These are phyloP conservation scores for Drosophila melanica DNA, from an alignment of 1,140 invertebrate species.

Conservation along the genomic window DNA sequence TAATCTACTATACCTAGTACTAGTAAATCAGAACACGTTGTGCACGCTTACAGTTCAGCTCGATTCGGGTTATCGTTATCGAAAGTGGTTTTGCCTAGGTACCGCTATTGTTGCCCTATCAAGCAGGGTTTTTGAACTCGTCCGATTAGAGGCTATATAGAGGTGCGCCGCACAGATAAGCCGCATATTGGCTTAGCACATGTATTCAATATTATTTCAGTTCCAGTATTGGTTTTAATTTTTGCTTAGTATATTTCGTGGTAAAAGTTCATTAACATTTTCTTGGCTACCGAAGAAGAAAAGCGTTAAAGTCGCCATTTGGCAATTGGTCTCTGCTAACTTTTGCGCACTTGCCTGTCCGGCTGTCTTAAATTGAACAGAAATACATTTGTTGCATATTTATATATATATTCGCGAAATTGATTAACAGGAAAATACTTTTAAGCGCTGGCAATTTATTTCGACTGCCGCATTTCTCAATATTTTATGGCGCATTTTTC, in stretches of 20 bases:
- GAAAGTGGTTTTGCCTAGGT: conserved; percentile 51
- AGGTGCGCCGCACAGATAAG: conserved; percentile 15
- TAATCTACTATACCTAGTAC: conserved; percentile 5
- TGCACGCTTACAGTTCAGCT: conserved; percentile 17
- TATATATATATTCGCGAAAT: conserved; percentile 37
- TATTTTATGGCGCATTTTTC: conserved; percentile 61
- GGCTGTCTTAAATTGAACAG: conserved; percentile 17
- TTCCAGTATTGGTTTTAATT: too few species aligned
- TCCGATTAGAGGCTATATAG: conserved; percentile 29
- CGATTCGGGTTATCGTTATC: conserved; percentile 60
- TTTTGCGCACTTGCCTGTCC: conserved; percentile 11
- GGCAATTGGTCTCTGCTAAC: conserved; percentile 21
- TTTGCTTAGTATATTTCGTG: background rate
- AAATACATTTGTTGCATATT: conserved; percentile 22
- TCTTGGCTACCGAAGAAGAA: conserved; percentile 1
- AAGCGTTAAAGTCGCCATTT: conserved; percentile 24
- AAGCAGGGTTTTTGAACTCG: conserved; percentile 50
- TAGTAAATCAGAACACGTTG: conserved; percentile 39
- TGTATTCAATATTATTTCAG: background rate
- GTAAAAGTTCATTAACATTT: conserved; percentile 46
- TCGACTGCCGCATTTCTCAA: conserved; percentile 72
- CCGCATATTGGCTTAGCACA: conserved; percentile 34
- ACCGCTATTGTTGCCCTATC: background rate
- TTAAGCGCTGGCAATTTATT: conserved; percentile 61
- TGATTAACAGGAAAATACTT: conserved; percentile 79